phyloP scores from a whole-genome alignment of 2,888 invertebrate genomes.

The Lepidochitona cinerea region DNA sequence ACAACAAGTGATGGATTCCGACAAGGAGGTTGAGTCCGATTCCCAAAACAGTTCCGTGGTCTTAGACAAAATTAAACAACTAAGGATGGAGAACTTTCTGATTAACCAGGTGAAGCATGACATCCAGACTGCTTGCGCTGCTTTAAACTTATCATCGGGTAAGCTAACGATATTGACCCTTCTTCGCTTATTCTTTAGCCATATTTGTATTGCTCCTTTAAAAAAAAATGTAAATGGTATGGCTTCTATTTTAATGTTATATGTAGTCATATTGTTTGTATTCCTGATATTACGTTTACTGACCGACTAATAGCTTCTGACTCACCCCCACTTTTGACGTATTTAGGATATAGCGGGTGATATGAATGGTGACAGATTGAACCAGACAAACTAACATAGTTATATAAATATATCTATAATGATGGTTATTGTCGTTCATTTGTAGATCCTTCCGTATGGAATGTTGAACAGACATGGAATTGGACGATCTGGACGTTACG shows the following conservation, averaged over 20 bases:
- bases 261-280: too few species aligned
- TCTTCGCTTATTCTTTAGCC: too few species aligned
- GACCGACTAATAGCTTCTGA: too few species aligned
- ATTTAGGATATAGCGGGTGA: too few species aligned
- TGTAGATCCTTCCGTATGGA: constrained; percentile 91
- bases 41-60: background rate
- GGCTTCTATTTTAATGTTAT: too few species aligned
- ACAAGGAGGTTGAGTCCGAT: background rate
- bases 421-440: constrained; percentile 7
- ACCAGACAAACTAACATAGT: too few species aligned
- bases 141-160: constrained; percentile 24
- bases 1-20: background rate
- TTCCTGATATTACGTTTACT: too few species aligned
- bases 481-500: constrained; percentile 92
- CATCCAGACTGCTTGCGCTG: constrained; percentile 24
- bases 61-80: background rate
- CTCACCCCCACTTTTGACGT: too few species aligned
- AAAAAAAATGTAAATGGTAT: too few species aligned
- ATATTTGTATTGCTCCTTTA: too few species aligned
- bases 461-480: constrained; percentile 80
- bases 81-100: background rate
- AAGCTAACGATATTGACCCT: too few species aligned
- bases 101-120: constrained; percentile 24
- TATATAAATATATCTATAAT: background rate
- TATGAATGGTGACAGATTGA: too few species aligned